phyloP scores from a whole-genome alignment of 2,113 vertebrate genomes.

The Pristiophorus japonicus region DNA sequence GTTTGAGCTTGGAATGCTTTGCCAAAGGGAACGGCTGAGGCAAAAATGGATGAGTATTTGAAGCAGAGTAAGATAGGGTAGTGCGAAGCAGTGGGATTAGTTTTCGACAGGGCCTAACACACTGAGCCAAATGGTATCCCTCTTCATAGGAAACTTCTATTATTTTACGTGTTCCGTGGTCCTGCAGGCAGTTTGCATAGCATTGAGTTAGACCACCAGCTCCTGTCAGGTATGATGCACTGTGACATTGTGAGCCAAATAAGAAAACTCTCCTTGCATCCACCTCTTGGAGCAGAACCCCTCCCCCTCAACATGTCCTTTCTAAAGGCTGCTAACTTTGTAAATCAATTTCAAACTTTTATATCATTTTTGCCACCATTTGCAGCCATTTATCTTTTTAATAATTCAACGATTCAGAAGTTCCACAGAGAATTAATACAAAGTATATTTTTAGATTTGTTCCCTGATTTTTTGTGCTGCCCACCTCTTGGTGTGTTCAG shows the following conservation, averaged over 20 bases:
- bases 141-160: background rate
- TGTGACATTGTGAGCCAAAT: background rate
- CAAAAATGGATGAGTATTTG: background rate
- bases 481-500: background rate
- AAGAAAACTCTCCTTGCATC: background rate
- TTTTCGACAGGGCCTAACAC: background rate
- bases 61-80: background rate
- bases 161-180: background rate
- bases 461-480: background rate
- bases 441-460: background rate
- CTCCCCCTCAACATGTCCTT: background rate
- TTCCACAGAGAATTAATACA: background rate
- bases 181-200: background rate
- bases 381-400: background rate
- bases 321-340: background rate
- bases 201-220: background rate
- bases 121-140: background rate
- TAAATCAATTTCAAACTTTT: background rate
- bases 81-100: background rate
- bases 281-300: too few species aligned
- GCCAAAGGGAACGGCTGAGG: background rate
- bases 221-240: background rate
- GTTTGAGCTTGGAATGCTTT: background rate
- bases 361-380: background rate
- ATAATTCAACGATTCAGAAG: background rate